Percentiles rank a stretch among this genome's conserved stretches.
These are phyloP conservation scores for Lutjanus argentimaculatus DNA, from an alignment of 2,797 vertebrate species.

Conservation along the genomic window DNA sequence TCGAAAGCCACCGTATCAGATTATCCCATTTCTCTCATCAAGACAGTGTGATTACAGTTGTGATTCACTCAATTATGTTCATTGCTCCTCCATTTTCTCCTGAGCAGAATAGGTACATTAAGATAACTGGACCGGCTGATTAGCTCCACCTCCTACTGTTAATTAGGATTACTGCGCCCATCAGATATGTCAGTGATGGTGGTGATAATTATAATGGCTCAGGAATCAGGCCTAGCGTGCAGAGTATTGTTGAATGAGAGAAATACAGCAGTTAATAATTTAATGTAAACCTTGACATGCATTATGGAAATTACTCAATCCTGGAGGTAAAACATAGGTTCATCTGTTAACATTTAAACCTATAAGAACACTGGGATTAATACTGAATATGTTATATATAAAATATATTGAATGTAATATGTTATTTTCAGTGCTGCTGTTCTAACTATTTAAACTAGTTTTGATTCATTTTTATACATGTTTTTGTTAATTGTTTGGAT, in stretches of 20 bases:
- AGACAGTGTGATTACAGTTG: conserved; percentile 36
- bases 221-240: conserved; percentile 1
- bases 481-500: too few relatives aligned
- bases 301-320: not conserved
- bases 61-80: conserved; percentile 27
- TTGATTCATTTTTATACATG: too few relatives aligned
- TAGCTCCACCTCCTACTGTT: conserved; percentile 40
- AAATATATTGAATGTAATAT: too few relatives aligned
- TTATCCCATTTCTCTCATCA: conserved; percentile 26
- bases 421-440: too few relatives aligned
- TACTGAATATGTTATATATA: too few relatives aligned
- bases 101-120: conserved; percentile 42
- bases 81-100: conserved; percentile 42
- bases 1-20: not conserved
- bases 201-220: conserved; percentile 40
- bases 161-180: conserved; percentile 62
- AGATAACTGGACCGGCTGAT: conserved; percentile 57
- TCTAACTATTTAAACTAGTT: too few relatives aligned
- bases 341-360: not conserved
- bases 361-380: too few relatives aligned
- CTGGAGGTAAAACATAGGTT: not conserved
- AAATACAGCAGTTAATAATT: conserved; percentile 15
- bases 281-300: conserved; percentile 1
- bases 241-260: conserved; percentile 18
- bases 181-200: conserved; percentile 41